Base-by-base conservation (phyloP, 2,797 vertebrate genomes). In the Falco concolor region DNA sequence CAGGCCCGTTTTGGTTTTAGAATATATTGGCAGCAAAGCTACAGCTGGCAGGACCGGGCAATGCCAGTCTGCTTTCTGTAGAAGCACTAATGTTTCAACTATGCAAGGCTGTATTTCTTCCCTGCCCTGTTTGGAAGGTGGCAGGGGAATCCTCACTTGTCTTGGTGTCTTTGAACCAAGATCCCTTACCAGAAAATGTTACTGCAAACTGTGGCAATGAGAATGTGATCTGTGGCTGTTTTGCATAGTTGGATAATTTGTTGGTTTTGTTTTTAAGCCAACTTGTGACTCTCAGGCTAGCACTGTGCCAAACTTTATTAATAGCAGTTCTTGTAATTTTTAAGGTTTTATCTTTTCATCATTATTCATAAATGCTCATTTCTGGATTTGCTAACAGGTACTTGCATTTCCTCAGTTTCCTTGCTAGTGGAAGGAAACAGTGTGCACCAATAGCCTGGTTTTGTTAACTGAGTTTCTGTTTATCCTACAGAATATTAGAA, bases 181-280 rank as follows among this genome's bases (percentile, higher is more conserved):
- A 53, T 84, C 40, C 64, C 63, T 27, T 76, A 61, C 65, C 32
- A 75, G 70, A 75, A 79, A 85, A 87, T 42, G 34, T 80, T 87
- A 63, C 67, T 83, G 75, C 67, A 53, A 30, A 76, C 59, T 72
- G 44, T 65, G 84, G 77, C 78, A 82, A 47, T 12, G 25, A 68
- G 64, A 90, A 90, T 61, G 83, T 87, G 78, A 68, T 94, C 68
- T 80, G 59, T 89, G 95, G 87, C 82, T 90, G 45, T 84, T 93
- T 84, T 83, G 56, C 93, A 86, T 95, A 94, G 84, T 45, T 95
- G 83, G 54, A 53, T 81, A 76, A 85, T 72, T 77, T 87, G 60
- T 81, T 95, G 54, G 7, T 77, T 93, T 95, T 92, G 69, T 73
- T 93, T 90, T 82, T 84, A 74, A 83, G 92, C 83, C 74, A 93